These are phyloP conservation scores for Pica pica DNA, from an alignment of 2,113 vertebrate genomes.

Conservation along the genomic window DNA sequence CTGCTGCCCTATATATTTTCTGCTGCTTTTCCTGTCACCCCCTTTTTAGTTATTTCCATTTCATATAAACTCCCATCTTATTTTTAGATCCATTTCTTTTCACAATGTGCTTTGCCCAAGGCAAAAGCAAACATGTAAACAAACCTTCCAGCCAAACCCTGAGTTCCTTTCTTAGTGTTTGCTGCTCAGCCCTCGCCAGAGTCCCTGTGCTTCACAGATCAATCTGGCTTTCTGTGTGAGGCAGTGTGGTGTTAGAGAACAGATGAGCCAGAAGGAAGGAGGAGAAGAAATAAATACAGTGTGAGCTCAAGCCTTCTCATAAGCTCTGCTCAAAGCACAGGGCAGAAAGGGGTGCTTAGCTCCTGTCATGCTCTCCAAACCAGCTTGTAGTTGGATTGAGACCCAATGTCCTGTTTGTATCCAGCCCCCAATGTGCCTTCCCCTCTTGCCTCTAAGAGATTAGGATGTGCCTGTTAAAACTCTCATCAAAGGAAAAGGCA, in stretches of 20 bases:
- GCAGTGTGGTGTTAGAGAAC: background rate
- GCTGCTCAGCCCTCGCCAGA: background rate
- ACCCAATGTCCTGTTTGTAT: fast-evolving
- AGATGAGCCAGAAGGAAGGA: background rate
- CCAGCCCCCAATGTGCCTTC: background rate
- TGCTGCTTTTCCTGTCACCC: background rate
- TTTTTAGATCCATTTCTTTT: slow-evolving; percentile 18
- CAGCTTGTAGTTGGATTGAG: background rate
- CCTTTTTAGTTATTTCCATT: background rate
- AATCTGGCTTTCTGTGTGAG: background rate
- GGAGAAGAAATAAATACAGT: background rate
- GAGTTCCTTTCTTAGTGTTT: background rate
- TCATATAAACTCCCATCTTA: background rate
- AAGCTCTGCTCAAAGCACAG: background rate
- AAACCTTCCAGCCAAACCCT: background rate
- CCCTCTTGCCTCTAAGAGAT: background rate
- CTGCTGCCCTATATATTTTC: slow-evolving; percentile 5
- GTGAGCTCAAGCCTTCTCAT: background rate
- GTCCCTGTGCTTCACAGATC: background rate
- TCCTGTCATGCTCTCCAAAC: background rate
- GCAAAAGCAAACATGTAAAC: background rate
- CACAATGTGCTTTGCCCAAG: background rate
- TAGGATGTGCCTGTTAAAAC: background rate
- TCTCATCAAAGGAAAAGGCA: background rate
- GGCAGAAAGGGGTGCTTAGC: background rate